These are phyloP conservation scores for Drosophila guanche DNA, from an alignment of 1,140 invertebrate species.

Conservation along the genomic window DNA sequence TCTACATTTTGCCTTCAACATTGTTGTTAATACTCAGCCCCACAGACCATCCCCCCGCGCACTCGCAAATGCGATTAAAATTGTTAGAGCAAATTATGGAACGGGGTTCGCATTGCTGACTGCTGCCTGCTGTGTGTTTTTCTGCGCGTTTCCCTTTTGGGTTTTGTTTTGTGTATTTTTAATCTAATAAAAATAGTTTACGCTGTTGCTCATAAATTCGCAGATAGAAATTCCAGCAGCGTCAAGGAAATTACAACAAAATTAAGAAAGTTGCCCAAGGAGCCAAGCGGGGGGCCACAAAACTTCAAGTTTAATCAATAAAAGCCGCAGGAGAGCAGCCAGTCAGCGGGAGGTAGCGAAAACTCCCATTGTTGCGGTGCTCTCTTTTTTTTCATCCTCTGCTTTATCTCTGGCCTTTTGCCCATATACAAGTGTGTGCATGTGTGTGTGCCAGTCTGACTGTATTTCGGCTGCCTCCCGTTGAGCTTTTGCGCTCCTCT, in stretches of 20 bases:
- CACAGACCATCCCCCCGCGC: conserved; percentile 15
- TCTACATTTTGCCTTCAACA: conserved; percentile 30
- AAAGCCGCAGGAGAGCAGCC: conserved; percentile 62
- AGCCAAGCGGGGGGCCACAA: conserved; percentile 56
- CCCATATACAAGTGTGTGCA: conserved; percentile 1
- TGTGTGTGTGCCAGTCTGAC: conserved; percentile 51
- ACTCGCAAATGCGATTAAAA: conserved; percentile 77
- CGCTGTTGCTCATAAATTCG: conserved; percentile 75
- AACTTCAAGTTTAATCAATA: conserved; percentile 80
- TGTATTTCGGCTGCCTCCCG: conserved; percentile 46
- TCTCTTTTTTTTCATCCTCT: conserved; percentile 1
- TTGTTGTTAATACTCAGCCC: conserved; percentile 67
- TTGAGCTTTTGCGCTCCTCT: conserved; percentile 46
- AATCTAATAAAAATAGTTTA: conserved; percentile 82
- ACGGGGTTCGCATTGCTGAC: conserved; percentile 1
- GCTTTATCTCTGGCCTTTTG: not conserved
- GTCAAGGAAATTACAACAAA: conserved; percentile 78
- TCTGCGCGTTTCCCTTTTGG: conserved; percentile 41
- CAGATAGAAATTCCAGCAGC: conserved; percentile 80
- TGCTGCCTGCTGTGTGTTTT: conserved; percentile 30
- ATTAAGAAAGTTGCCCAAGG: conserved; percentile 70
- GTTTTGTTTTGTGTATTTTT: conserved; percentile 53
- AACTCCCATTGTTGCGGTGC: not conserved
- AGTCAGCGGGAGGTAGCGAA: conserved; percentile 1
- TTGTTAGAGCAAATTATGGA: conserved; percentile 76